These are phyloP conservation scores for Melanostigma gelatinosum DNA, from an alignment of 2,113 vertebrate genomes.

Conservation along the genomic window DNA sequence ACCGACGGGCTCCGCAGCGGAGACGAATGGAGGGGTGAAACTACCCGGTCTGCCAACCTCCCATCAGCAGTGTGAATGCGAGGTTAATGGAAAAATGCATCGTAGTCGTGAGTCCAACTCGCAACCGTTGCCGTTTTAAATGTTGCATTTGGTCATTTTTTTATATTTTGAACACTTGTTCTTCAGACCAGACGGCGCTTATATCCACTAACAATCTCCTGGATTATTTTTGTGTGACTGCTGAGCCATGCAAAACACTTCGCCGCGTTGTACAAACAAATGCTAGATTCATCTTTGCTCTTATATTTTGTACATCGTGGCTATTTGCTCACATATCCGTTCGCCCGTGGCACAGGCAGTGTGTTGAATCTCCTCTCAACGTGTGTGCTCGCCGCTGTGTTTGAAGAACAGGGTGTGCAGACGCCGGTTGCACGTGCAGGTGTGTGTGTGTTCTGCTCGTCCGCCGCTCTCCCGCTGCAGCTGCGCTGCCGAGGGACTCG, in stretches of 20 bases:
- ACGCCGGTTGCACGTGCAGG: background rate
- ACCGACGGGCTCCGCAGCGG: slow-evolving; percentile 35
- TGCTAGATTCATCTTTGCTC: background rate
- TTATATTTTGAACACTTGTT: background rate
- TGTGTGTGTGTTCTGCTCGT: slow-evolving; percentile 9
- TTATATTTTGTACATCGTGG: background rate
- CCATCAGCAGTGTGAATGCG: background rate
- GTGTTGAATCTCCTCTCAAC: background rate
- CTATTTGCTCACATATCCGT: background rate
- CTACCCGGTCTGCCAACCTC: slow-evolving; percentile 29
- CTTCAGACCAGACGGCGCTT: background rate
- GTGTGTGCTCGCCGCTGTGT: background rate
- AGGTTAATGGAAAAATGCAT: slow-evolving; percentile 31
- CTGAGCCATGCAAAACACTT: background rate
- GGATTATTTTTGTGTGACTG: slow-evolving; percentile 1
- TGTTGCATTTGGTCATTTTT: background rate
- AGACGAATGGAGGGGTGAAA: slow-evolving; percentile 43
- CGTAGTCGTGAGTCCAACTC: background rate
- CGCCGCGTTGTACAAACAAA: background rate
- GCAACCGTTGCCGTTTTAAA: background rate
- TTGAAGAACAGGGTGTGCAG: background rate
- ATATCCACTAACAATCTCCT: background rate
- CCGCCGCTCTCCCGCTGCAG: slow-evolving; percentile 48
- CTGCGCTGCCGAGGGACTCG: slow-evolving; percentile 44
- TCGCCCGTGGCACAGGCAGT: background rate